Conservation (phyloP, 35 echinoderm and acorn worm genomes). For the Lytechinus variegatus region DNA sequence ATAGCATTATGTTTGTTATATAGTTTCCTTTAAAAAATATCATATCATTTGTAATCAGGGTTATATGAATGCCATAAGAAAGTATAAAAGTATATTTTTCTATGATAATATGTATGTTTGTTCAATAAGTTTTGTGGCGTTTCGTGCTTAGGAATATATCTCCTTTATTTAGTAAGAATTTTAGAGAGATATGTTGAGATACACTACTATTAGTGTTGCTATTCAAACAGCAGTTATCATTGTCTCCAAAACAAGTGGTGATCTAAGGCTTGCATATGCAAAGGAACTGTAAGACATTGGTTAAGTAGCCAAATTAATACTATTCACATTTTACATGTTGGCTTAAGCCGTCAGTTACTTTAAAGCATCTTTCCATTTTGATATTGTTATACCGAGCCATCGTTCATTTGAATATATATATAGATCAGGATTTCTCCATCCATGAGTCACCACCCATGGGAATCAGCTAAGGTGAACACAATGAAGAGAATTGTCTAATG, state of each 20-base stretch:
- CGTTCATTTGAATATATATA: not conserved
- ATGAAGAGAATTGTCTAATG: not conserved
- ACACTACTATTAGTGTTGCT: too few species aligned
- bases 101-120: too few species aligned
- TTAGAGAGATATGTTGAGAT: too few species aligned
- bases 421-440: not conserved
- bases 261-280: not conserved
- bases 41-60: too few species aligned
- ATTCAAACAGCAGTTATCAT: not conserved
- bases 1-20: too few species aligned
- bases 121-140: too few species aligned
- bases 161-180: too few species aligned
- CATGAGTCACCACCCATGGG: not conserved
- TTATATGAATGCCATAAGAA: too few species aligned
- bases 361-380: not conserved
- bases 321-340: too few species aligned
- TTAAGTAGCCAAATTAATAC: not conserved
- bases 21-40: too few species aligned
- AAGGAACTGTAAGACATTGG: not conserved
- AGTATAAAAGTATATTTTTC: too few species aligned
- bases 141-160: too few species aligned
- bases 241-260: not conserved
- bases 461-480: not conserved
- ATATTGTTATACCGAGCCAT: not conserved
- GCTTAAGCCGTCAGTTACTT: not conserved